Evolutionary conservation across 2,888 invertebrate species (phyloP), one percentile per base, ranked within the genome.

Genomic region (Oscheius onirici): DNA sequence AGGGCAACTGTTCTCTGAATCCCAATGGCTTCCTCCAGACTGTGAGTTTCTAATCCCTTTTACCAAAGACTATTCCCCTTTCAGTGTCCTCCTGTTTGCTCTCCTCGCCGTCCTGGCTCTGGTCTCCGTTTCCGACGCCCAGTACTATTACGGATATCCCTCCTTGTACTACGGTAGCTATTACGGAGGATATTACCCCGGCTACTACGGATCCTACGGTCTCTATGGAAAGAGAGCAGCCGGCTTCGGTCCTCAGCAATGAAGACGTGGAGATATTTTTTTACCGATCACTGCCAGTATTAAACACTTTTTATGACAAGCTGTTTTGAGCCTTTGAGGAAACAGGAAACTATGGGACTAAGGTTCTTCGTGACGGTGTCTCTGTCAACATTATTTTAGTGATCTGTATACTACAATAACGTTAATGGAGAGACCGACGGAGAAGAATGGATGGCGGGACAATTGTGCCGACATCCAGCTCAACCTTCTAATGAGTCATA

Each of bases 141-240:
- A 66, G 26, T 66, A 66, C 54, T 46, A 67, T 68, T 57, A 34
- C 34, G 55, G 55, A 49, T 68, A 55, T 43, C 24, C 22, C n/a
- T 55, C 69, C 52, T 41, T 10, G 11, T 17, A 20, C n/a, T 41
- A 17, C 20, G 41, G 60, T n/a, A 24, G 60, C 11, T 43, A 71
- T 67, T 65, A 51, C 46, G 65, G 11, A 20, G 13, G 13, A 3
- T 17, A 15, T 20, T 22, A 22, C 28, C 22, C n/a, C 46, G 40
- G 28, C 24, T 44, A 60, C 41, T 58, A 43, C 28, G 20, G 60
- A 55, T 71, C 54, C 40, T 72, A 73, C 60, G 73, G 75, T 28
- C 43, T 66, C 68, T 52, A 49, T 40, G 69, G 72, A n/a, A 72
- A 72, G 63, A 46, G 72, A 13, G 72, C 68, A 49, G 68, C 63